Evolutionary conservation across 2,888 invertebrate species (phyloP).

Genomic region (Arrhopalites spinosus): DNA sequence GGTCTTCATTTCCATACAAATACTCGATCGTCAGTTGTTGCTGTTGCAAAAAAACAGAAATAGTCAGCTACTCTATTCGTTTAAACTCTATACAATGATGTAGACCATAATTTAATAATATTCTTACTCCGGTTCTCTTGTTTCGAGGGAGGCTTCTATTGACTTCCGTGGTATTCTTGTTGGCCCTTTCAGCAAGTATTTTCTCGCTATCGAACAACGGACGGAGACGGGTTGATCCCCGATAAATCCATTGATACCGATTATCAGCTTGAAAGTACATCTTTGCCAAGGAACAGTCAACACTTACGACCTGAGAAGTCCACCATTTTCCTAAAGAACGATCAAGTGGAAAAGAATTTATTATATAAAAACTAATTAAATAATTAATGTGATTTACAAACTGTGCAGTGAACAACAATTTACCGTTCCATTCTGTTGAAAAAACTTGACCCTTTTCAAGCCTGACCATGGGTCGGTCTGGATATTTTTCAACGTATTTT

Average conservation of each 20-base stretch:
- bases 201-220: conserved; percentile 58
- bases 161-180: conserved; percentile 28
- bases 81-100: too few relatives aligned
- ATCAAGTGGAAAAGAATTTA: conserved; percentile 40
- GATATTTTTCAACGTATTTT: conserved; percentile 77
- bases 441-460: conserved; percentile 77
- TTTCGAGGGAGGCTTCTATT: conserved; percentile 23
- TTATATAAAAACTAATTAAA: too few relatives aligned
- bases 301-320: conserved; percentile 73
- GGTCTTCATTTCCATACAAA: conserved; percentile 36
- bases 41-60: neutral
- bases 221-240: conserved; percentile 84
- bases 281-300: conserved; percentile 86
- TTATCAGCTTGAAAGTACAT: conserved; percentile 79
- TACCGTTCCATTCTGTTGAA: conserved; percentile 85
- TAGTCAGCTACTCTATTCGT: too few relatives aligned
- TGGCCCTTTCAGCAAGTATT: conserved; percentile 12
- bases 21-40: conserved; percentile 24
- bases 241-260: conserved; percentile 89
- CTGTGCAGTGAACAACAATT: conserved; percentile 60
- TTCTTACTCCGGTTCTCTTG: conserved; percentile 4
- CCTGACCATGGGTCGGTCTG: conserved; percentile 86
- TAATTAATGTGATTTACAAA: too few relatives aligned
- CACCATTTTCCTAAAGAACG: conserved; percentile 71
- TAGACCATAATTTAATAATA: conserved; percentile 60